Conservation (phyloP, 2,113 vertebrate genomes). For the Parotia lawesii region DNA sequence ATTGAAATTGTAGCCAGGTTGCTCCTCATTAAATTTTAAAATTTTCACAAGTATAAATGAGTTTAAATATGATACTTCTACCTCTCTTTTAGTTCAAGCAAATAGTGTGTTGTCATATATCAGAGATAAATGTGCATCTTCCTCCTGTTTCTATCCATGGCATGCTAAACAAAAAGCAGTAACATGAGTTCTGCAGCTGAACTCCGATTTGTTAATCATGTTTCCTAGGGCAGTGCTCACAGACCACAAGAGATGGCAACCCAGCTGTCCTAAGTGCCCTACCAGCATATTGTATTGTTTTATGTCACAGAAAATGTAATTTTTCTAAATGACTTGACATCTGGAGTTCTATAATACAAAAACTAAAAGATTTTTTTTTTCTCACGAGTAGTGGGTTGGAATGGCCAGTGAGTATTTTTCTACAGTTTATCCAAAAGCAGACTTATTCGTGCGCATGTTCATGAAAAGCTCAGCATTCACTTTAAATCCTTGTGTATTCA, state of each 20-base stretch:
- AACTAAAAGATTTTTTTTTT: not conserved
- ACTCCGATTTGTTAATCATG: not conserved
- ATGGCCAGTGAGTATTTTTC: not conserved
- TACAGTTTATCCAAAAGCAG: not conserved
- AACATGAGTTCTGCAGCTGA: not conserved
- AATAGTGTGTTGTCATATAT: not conserved
- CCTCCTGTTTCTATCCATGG: not conserved
- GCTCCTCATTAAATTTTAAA: not conserved
- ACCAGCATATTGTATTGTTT: not conserved
- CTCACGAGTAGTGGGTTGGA: not conserved
- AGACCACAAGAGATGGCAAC: not conserved
- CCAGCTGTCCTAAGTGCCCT: not conserved
- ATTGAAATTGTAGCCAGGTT: not conserved
- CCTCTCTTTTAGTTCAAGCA: not conserved
- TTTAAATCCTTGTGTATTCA: not conserved
- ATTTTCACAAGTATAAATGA: not conserved
- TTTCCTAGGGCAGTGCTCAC: not conserved
- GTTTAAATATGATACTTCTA: not conserved
- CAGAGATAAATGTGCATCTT: not conserved
- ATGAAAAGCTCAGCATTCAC: not conserved
- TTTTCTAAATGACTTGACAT: not conserved
- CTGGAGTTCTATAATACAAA: not conserved
- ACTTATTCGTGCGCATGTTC: accelerated
- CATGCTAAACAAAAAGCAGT: not conserved
- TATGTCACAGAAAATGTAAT: not conserved